phyloP scores from a whole-genome alignment of 2,797 vertebrate genomes.

The Falco rusticolus region DNA sequence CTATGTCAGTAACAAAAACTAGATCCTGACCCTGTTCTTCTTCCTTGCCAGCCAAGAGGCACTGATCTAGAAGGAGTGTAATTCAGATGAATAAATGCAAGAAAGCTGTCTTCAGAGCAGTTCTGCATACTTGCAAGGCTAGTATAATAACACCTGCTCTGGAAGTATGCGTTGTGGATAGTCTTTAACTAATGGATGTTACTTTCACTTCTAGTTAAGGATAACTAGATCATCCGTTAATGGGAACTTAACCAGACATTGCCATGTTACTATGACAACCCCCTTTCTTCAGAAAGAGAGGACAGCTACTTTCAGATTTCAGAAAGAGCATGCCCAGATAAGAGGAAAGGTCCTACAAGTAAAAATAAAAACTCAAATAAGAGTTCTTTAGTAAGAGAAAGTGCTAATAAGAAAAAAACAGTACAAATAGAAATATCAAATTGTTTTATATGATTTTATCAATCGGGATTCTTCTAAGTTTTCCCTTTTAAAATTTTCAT shows the following conservation, averaged over 20 bases:
- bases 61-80: not conserved
- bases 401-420: not conserved
- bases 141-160: not conserved
- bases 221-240: not conserved
- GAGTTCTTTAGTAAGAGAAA: not conserved
- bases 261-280: not conserved
- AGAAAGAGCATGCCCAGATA: not conserved
- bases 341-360: not conserved
- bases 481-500: not conserved
- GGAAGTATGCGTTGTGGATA: not conserved
- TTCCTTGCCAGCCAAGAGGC: not conserved
- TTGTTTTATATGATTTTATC: not conserved
- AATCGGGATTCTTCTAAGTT: not conserved
- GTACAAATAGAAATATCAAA: not conserved
- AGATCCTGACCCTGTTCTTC: not conserved
- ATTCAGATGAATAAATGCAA: not conserved
- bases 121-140: not conserved
- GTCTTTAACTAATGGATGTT: not conserved
- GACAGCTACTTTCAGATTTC: not conserved
- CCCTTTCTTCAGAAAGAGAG: not conserved
- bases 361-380: not conserved
- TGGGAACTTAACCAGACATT: not conserved
- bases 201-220: not conserved
- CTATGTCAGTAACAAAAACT: not conserved
- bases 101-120: not conserved